Conservation (phyloP, 1,140 invertebrate genomes). For the Drosophila lowei region DNA sequence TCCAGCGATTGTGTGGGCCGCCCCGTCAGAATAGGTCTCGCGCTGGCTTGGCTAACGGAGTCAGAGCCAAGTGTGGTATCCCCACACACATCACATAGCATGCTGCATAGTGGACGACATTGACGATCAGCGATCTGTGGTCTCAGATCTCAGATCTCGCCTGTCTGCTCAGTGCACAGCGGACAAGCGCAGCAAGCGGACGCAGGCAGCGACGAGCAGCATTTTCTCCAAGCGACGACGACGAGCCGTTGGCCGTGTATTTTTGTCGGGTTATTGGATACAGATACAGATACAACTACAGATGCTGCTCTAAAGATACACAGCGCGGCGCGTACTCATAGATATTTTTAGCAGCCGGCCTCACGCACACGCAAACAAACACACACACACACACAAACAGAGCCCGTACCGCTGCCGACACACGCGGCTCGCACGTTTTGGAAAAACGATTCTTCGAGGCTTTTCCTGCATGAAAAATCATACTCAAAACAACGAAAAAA, state of each 20-base stretch:
- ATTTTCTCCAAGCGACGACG: conserved; percentile 53
- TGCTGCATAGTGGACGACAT: conserved; percentile 48
- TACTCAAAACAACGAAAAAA: conserved; percentile 14
- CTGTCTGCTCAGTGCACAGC: conserved; percentile 64
- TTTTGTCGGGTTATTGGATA: conserved; percentile 77
- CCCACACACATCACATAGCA: conserved; percentile 37
- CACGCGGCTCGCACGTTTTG: conserved; percentile 77
- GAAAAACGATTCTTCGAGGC: conserved; percentile 56
- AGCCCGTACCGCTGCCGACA: conserved; percentile 45
- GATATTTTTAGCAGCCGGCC: conserved; percentile 79
- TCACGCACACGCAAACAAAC: conserved; percentile 46
- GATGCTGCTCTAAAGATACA: conserved; percentile 38
- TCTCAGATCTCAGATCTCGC: conserved; percentile 31
- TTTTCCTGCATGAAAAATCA: conserved; percentile 39
- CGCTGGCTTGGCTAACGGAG: conserved; percentile 62
- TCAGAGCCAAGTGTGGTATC: conserved; percentile 66
- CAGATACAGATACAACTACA: conserved; percentile 56
- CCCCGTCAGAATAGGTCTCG: conserved; percentile 47
- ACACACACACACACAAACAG: conserved; percentile 13
- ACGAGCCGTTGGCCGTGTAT: conserved; percentile 43
- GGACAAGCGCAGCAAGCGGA: conserved; percentile 73
- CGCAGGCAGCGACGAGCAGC: conserved; percentile 53
- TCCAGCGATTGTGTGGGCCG: conserved; percentile 53
- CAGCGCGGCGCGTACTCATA: conserved; percentile 65
- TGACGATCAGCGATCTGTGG: conserved; percentile 35